phyloP scores from a whole-genome alignment of 2,888 invertebrate genomes.

The Barypeithes pellucidus region DNA sequence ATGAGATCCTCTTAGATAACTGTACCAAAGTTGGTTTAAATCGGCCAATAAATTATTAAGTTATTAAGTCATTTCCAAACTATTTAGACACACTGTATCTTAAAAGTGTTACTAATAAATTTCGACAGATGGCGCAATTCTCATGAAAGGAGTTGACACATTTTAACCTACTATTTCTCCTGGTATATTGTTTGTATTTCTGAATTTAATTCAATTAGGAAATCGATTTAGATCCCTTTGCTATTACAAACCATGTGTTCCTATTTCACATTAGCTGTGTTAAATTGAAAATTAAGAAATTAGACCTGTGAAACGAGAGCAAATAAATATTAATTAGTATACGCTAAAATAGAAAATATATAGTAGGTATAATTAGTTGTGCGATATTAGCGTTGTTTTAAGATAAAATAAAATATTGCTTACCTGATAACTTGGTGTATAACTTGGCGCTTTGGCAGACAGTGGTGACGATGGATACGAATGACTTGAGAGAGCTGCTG shows the following conservation, averaged over 20 bases:
- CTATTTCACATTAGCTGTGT: not conserved
- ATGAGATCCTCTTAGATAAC: no score
- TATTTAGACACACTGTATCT: no score
- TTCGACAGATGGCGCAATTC: no score
- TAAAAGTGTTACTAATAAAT: no score
- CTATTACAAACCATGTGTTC: not conserved
- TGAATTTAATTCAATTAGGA: no score
- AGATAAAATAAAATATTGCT: not conserved
- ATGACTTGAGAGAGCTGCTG: constrained; percentile 79
- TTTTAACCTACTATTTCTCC: no score
- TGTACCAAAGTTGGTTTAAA: no score
- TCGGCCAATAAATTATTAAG: no score
- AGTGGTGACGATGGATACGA: constrained; percentile 73
- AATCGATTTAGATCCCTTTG: no score
- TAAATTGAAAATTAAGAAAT: not conserved
- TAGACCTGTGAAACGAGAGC: not conserved
- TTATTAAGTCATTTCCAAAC: no score
- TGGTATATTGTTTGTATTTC: no score
- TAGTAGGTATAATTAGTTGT: not conserved
- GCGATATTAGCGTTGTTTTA: not conserved
- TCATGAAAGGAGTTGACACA: no score
- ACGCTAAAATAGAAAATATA: not conserved
- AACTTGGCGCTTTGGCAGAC: constrained; percentile 77
- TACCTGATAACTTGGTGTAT: constrained; percentile 80
- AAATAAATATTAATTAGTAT: constrained; percentile 4